Evolutionary conservation across 1,140 invertebrate genomes (phyloP).

Genomic region (Scaptodrosophila lebanonensis): DNA sequence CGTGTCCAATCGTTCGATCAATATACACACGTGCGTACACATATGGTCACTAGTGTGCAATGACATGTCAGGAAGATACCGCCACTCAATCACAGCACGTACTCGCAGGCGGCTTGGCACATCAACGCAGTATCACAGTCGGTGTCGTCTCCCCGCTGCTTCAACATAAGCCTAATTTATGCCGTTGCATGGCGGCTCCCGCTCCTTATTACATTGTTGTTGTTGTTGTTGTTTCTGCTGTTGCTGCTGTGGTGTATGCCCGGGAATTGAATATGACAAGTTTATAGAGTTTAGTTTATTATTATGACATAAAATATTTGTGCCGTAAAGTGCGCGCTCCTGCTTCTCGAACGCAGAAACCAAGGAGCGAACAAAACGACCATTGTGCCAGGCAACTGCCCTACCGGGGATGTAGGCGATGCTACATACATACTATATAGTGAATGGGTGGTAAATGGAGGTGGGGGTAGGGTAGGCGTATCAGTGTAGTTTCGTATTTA

Average conservation of each 20-base stretch:
- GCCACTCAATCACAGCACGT: not conserved
- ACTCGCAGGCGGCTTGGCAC: too few species aligned
- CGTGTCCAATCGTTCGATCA: constrained; percentile 60
- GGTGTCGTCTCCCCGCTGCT: not conserved
- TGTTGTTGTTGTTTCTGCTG: too few species aligned
- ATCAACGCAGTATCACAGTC: too few species aligned
- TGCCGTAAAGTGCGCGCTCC: too few species aligned
- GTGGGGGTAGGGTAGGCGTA: too few species aligned
- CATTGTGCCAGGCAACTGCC: too few species aligned
- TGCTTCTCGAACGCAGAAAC: constrained; percentile 20
- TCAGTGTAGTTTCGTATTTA: too few species aligned
- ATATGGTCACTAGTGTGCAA: constrained; percentile 2
- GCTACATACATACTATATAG: too few species aligned
- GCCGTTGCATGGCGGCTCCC: constrained; percentile 35
- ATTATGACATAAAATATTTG: constrained; percentile 70
- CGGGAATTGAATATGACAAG: constrained; percentile 68
- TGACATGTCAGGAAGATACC: constrained; percentile 2
- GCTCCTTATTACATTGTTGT: too few species aligned
- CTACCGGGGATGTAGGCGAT: too few species aligned
- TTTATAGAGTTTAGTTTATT: constrained; percentile 72
- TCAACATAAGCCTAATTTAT: constrained; percentile 66
- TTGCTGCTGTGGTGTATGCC: not conserved
- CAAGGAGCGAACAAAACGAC: not conserved
- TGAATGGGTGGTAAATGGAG: too few species aligned
- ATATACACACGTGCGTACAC: constrained; percentile 28